A percentile compares a stretch with the other conserved stretches of the same genome.
phyloP scores from a whole-genome alignment of 2,797 vertebrate species.

The Bradypodion pumilum region DNA sequence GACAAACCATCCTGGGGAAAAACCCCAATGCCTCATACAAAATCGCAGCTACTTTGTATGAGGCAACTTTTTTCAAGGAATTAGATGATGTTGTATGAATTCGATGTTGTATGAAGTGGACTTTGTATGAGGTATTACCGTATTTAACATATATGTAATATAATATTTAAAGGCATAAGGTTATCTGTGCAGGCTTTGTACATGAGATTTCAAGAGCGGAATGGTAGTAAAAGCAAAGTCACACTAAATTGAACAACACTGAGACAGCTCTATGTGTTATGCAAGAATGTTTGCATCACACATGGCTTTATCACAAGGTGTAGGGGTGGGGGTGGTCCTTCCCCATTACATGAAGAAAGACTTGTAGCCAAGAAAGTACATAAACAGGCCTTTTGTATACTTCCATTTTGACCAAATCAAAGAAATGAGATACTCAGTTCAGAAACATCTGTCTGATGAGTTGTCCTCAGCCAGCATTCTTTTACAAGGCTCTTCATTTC shows the following conservation, averaged over 20 bases:
- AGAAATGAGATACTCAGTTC: slow-evolving; percentile 52
- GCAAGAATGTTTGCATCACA: neutral
- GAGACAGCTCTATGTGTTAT: neutral
- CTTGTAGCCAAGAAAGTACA: slow-evolving; percentile 29
- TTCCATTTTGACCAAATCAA: slow-evolving; percentile 50
- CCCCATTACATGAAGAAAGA: neutral
- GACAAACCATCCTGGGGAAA: too few species aligned
- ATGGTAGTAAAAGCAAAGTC: neutral
- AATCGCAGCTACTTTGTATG: too few species aligned
- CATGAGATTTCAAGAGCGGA: neutral
- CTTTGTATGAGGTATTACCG: too few species aligned
- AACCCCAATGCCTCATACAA: too few species aligned
- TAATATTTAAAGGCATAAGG: neutral
- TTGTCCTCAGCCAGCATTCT: slow-evolving; percentile 52
- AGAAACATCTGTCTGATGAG: slow-evolving; percentile 54
- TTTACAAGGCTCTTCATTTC: slow-evolving; percentile 41
- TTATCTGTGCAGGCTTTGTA: neutral
- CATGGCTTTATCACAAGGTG: neutral
- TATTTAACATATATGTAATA: neutral
- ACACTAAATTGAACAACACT: neutral
- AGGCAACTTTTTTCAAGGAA: too few species aligned
- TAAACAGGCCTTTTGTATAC: slow-evolving; percentile 43
- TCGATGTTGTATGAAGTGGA: too few species aligned
- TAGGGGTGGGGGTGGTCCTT: neutral
- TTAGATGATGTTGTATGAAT: too few species aligned